These are phyloP conservation scores for Zophobas atratus DNA, from an alignment of 1,140 invertebrate species.

Conservation along the genomic window DNA sequence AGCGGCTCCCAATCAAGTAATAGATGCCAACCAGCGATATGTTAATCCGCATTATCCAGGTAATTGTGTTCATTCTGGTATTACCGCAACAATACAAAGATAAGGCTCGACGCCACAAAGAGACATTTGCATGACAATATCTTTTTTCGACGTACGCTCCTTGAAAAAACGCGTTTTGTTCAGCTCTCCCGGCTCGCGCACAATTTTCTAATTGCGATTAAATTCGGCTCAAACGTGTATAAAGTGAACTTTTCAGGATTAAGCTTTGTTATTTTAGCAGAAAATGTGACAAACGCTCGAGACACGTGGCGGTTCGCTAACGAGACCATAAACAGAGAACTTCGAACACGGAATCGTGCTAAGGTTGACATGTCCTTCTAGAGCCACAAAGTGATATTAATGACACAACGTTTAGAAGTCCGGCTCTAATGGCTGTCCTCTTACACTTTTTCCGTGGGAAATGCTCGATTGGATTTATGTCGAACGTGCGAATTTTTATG, in stretches of 20 bases:
- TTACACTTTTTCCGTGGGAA: neutral
- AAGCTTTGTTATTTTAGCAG: constrained; percentile 14
- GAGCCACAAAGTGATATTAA: constrained; percentile 24
- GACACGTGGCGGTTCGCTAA: constrained; percentile 16
- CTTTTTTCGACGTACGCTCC: neutral
- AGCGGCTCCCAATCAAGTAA: neutral
- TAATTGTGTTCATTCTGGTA: constrained; percentile 19
- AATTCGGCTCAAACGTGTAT: constrained; percentile 14
- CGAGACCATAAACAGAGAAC: constrained; percentile 19
- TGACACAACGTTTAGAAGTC: constrained; percentile 6
- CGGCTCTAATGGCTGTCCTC: constrained; percentile 2
- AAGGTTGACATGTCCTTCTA: constrained; percentile 8
- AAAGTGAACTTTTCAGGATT: constrained; percentile 15
- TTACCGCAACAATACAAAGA: constrained; percentile 26
- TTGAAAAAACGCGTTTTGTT: constrained; percentile 15
- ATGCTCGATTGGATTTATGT: constrained; percentile 25
- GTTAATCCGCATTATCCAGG: constrained; percentile 17
- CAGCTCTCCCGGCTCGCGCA: neutral
- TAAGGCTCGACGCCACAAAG: constrained; percentile 12
- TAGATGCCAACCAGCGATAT: constrained; percentile 18
- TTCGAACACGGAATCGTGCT: neutral
- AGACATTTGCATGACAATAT: constrained; percentile 24
- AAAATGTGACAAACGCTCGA: constrained; percentile 1
- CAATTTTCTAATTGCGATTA: constrained; percentile 5
- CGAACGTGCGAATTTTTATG: constrained; percentile 16